Percentiles rank a stretch among this genome's conserved stretches.
phyloP scores from a whole-genome alignment of 2,888 invertebrate species.

The Andrena bucephala region DNA sequence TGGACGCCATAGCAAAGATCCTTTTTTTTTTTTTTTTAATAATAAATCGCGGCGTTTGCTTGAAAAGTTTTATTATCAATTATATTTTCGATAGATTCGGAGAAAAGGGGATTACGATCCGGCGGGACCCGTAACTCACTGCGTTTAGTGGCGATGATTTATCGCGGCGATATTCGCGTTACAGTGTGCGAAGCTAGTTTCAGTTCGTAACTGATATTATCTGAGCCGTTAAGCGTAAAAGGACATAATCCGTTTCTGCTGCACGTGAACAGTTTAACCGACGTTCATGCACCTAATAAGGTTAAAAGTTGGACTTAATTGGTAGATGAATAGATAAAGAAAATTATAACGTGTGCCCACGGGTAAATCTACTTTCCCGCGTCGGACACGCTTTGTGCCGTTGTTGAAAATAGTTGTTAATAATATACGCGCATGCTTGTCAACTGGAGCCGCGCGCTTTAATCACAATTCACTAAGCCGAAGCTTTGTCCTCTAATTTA shows the following conservation, averaged over 20 bases:
- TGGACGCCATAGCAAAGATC: too few relatives aligned
- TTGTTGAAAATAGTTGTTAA: slow-evolving; percentile 10
- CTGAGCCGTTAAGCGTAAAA: slow-evolving; percentile 46
- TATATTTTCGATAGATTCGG: slow-evolving; percentile 19
- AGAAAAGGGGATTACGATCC: slow-evolving; percentile 11
- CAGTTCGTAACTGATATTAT: slow-evolving; percentile 48
- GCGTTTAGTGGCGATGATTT: slow-evolving; percentile 38
- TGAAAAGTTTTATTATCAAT: slow-evolving; percentile 32
- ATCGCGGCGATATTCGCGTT: slow-evolving; percentile 17
- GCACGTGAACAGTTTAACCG: slow-evolving; percentile 34
- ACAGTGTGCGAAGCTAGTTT: slow-evolving; percentile 35
- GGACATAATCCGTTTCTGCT: slow-evolving; percentile 45
- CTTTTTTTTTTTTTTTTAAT: too few relatives aligned
- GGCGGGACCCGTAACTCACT: neutral
- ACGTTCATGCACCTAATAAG: slow-evolving; percentile 32
- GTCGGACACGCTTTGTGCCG: neutral
- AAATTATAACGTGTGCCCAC: neutral
- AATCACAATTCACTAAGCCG: neutral
- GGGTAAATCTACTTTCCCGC: neutral
- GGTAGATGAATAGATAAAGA: slow-evolving; percentile 38
- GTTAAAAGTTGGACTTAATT: slow-evolving; percentile 49
- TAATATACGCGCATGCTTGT: neutral
- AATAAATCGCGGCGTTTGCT: slow-evolving; percentile 11
- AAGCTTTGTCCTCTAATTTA: neutral
- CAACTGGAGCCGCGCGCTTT: neutral